These are phyloP conservation scores for Microcebus ravelobensis DNA, from an alignment of 2,113 vertebrate genomes.

Conservation along the genomic window DNA sequence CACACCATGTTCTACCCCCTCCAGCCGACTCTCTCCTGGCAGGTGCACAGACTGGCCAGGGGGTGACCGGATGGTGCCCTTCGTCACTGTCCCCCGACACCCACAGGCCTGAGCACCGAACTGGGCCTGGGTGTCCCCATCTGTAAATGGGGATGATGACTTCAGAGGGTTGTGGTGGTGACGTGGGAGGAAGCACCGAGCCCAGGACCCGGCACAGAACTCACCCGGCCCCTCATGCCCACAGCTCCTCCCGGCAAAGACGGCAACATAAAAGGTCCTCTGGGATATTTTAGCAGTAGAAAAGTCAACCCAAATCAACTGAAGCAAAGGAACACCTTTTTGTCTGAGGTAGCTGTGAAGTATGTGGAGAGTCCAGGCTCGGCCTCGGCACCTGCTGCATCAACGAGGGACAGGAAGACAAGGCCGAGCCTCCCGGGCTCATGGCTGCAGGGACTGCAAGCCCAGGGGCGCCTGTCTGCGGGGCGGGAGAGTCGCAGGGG, in stretches of 20 bases:
- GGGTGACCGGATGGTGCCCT: fast-evolving
- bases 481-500: too few species aligned
- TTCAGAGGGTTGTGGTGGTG: neutral
- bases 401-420: neutral
- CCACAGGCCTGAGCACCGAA: neutral
- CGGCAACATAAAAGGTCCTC: fast-evolving
- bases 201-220: neutral
- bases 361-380: neutral
- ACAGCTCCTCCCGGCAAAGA: neutral
- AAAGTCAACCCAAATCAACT: neutral
- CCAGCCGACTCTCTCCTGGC: too few species aligned
- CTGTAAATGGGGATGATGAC: neutral
- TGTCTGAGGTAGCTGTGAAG: neutral
- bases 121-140: fast-evolving
- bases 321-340: neutral
- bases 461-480: neutral
- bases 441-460: neutral
- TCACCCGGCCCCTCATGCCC: neutral
- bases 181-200: neutral
- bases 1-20: neutral
- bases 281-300: neutral
- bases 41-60: neutral
- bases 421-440: too few species aligned
- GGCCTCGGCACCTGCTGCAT: neutral
- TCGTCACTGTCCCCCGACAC: neutral